Evolutionary conservation across 1,140 invertebrate species (phyloP), one percentile per base, ranked within the genome.

Genomic region (Bombus soroeensis): DNA sequence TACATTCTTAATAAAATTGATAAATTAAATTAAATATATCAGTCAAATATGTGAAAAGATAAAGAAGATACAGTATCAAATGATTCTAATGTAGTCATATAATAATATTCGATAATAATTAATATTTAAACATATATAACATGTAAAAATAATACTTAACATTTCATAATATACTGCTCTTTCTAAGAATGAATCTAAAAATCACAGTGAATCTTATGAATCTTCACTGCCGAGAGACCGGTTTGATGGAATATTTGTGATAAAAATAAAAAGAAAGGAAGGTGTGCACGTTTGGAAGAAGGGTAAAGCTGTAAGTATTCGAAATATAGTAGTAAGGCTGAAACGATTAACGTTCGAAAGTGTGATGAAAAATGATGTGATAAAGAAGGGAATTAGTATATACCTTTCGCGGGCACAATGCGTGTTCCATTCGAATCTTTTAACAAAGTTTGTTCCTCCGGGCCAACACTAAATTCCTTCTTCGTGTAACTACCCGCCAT

Each of bases 401-500:
- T 92, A 95, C 94, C 94, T 91, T 94, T 95, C 1, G 90, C 72
- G 77, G 89, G 88, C 10, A 94, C 79, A 37, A 94, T 93, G 57
- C 93, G 89, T 81, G 92, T 91, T 32, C 92, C 94, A 77, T 94
- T 94, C 0, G 92, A 91, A 53, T 94, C 94, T 86, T 94, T 94
- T 2, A 95, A 84, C 22, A 95, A 92, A 6, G 93, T 95, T 66
- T 95, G 94, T 79, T 95, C 94, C 73, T 95, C 94, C 0, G 92
- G 93, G 32, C 93, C 94, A 32, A 88, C 71, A 57, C 91, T 85
- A 78, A 93, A 95, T 79, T 95, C 94, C 74, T 94, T 95, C 83
- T 94, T 95, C 68, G 93, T 95, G 78, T 95, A 95, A 68, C 91
- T 95, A 68, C 94, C 94, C 82, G 94, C 94, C 94, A 95, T 95